These are phyloP conservation scores for Crocallis elinguaria DNA, from an alignment of 2,888 invertebrate species.

Conservation along the genomic window DNA sequence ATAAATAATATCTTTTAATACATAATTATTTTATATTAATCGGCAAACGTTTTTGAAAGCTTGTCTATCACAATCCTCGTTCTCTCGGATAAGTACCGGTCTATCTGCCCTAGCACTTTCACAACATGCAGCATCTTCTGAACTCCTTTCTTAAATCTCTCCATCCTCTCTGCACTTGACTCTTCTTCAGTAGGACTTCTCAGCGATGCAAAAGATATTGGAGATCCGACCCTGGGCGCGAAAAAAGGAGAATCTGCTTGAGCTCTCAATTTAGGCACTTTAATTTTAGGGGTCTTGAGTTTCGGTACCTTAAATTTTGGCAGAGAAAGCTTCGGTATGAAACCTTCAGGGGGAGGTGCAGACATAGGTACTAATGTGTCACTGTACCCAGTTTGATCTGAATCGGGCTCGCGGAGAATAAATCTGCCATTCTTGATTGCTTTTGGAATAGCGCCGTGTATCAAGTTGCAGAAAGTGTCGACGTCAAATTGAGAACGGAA, in stretches of 20 bases:
- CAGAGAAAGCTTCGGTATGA: conserved; percentile 50
- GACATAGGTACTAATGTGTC: conserved; percentile 59
- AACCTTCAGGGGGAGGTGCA: conserved; percentile 63
- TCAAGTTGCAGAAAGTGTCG: conserved; percentile 67
- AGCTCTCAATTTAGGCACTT: conserved; percentile 59
- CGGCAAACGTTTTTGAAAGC: conserved; percentile 67
- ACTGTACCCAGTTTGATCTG: conserved; percentile 60
- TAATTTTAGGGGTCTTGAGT: conserved; percentile 56
- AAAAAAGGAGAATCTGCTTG: conserved; percentile 31
- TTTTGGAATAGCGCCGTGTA: conserved; percentile 69
- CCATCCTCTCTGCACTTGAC: conserved; percentile 72
- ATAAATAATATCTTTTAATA: too few relatives aligned
- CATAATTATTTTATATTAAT: conserved; percentile 50
- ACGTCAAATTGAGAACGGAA: conserved; percentile 49
- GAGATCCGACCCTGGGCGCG: conserved; percentile 60
- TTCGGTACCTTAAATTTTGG: conserved; percentile 54
- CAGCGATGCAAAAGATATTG: conserved; percentile 50
- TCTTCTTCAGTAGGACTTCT: conserved; percentile 56
- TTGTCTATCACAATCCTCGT: conserved; percentile 73
- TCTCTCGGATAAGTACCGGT: conserved; percentile 73
- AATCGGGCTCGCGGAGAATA: conserved; percentile 53
- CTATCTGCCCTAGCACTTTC: conserved; percentile 73
- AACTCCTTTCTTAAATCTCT: conserved; percentile 73
- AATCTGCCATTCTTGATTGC: conserved; percentile 69
- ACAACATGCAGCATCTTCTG: conserved; percentile 75